Percentiles rank a stretch among this genome's conserved stretches.
These are phyloP conservation scores for Pristionchus maxplancki DNA, from an alignment of 2,888 invertebrate genomes.

Conservation along the genomic window DNA sequence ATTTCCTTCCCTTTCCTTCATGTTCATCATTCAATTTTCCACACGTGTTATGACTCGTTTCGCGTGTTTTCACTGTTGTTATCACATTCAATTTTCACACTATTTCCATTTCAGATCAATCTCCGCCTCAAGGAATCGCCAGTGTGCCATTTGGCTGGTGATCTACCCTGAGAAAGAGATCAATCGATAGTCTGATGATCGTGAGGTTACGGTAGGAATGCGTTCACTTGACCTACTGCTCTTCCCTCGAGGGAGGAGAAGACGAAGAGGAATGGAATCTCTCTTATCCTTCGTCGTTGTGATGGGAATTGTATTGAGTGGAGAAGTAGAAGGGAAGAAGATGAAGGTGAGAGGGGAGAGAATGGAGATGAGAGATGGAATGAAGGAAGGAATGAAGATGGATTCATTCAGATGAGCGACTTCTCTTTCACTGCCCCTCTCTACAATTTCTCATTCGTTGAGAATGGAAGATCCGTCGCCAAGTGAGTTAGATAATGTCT, in stretches of 20 bases:
- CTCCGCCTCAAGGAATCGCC: neutral
- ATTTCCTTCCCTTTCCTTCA: neutral
- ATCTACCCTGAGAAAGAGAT: neutral
- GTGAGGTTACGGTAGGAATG: slow-evolving; percentile 24
- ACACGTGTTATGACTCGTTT: neutral
- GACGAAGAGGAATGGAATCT: slow-evolving; percentile 15
- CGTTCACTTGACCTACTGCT: neutral
- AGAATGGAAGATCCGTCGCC: slow-evolving; percentile 85
- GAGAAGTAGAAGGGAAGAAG: neutral
- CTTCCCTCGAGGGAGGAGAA: slow-evolving; percentile 4
- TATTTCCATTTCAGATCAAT: neutral
- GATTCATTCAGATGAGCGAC: neutral
- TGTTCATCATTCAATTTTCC: neutral
- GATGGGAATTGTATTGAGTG: neutral
- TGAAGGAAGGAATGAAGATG: neutral
- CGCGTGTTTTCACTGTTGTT: neutral
- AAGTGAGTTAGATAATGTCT: slow-evolving; percentile 80
- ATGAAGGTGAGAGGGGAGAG: neutral
- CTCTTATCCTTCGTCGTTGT: neutral
- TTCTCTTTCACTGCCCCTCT: slow-evolving; percentile 85
- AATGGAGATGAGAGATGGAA: neutral
- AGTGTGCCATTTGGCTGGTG: slow-evolving; percentile 27
- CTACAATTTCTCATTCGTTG: slow-evolving; percentile 92
- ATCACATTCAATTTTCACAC: neutral
- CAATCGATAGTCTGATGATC: slow-evolving; percentile 11